Conservation (phyloP, 2,797 vertebrate species). For the Salarias fasciatus region DNA sequence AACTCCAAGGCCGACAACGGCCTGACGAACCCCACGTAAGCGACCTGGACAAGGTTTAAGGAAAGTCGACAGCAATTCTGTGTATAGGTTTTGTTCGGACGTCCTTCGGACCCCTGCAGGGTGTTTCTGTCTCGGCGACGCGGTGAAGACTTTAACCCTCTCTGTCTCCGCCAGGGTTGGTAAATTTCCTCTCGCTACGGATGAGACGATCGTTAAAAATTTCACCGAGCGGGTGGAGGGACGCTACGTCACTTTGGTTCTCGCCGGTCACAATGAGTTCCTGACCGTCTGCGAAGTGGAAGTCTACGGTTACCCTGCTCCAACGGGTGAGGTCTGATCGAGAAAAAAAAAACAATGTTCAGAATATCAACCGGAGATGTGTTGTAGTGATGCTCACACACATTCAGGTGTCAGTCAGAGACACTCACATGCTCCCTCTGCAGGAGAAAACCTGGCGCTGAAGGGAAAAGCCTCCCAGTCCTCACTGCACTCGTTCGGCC, state of each 20-base stretch:
- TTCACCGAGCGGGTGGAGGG: slow-evolving; percentile 19
- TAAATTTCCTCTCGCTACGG: accelerated
- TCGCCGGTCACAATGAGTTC: accelerated
- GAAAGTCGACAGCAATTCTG: no score
- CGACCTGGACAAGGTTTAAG: no score
- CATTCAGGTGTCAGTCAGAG: no score
- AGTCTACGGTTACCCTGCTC: slow-evolving; percentile 48
- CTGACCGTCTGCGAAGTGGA: slow-evolving; percentile 56
- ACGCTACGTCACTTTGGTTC: slow-evolving; percentile 36
- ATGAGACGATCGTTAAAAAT: accelerated
- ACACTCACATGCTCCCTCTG: background rate
- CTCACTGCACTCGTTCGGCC: background rate
- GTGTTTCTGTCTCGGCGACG: no score
- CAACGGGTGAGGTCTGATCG: slow-evolving; percentile 28
- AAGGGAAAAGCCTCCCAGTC: slow-evolving; percentile 22
- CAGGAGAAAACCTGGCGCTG: slow-evolving; percentile 38
- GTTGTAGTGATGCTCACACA: no score
- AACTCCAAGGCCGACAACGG: background rate
- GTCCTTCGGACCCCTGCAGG: no score
- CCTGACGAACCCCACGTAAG: background rate
- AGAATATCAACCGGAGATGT: no score
- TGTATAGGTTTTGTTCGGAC: no score
- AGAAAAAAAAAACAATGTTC: background rate
- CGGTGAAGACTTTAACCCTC: background rate
- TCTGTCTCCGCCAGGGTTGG: slow-evolving; percentile 14